phyloP scores from a whole-genome alignment of 2,113 vertebrate species.

The Odocoileus virginianus region DNA sequence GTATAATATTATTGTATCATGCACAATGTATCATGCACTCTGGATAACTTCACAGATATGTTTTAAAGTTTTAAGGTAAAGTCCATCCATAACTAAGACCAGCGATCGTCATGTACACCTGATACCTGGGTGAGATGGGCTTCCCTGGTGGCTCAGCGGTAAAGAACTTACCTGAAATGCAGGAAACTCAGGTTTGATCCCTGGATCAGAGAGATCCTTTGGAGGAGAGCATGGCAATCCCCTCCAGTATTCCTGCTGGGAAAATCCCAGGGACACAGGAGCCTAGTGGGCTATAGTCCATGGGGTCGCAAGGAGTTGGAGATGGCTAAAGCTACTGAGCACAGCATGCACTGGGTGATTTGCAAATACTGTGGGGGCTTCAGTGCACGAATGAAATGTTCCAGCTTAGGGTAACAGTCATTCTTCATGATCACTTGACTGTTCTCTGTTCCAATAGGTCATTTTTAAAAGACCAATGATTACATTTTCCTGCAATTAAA shows the following conservation, averaged over 20 bases:
- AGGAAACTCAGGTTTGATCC: neutral
- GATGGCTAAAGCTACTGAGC: fast-evolving
- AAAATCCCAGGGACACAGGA: neutral
- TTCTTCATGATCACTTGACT: neutral
- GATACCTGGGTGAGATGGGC: neutral
- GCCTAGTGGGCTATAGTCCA: neutral
- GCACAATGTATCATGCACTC: neutral
- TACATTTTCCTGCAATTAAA: neutral
- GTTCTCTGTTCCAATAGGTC: neutral
- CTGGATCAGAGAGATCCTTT: neutral
- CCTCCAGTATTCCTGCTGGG: neutral
- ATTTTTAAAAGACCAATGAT: neutral
- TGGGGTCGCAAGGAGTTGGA: neutral
- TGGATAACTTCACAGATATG: neutral
- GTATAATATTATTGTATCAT: neutral
- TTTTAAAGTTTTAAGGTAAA: neutral
- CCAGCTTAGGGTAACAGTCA: neutral
- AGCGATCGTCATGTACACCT: neutral
- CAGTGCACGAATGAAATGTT: fast-evolving
- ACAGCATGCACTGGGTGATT: neutral
- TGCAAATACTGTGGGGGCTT: neutral
- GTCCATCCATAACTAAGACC: neutral
- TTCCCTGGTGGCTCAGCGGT: neutral
- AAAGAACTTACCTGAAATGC: neutral
- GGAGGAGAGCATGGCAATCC: neutral